Conservation (phyloP, 2,797 vertebrate species). For the Lagorchestes hirsutus region DNA sequence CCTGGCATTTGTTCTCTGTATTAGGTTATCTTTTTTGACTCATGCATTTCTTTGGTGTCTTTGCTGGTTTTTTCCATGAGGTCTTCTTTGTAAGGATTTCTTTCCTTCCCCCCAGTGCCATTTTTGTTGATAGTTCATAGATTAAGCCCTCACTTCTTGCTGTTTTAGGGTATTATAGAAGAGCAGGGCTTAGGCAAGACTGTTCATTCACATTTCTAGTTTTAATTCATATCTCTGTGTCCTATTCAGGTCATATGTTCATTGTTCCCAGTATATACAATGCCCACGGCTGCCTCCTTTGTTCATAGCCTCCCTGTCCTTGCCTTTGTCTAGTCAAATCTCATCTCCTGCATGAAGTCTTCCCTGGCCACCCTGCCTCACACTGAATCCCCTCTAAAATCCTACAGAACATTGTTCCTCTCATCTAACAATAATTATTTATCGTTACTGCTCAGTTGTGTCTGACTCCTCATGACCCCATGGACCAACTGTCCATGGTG, state of each 20-base stretch:
- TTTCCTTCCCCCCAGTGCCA: background rate
- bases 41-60: background rate
- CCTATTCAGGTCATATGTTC: background rate
- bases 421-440: background rate
- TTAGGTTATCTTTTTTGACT: background rate
- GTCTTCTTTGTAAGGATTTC: background rate
- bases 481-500: background rate
- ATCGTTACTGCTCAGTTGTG: background rate
- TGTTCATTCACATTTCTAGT: background rate
- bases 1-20: background rate
- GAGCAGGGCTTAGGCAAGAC: background rate
- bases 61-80: background rate
- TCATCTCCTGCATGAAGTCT: background rate
- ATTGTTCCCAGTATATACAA: background rate
- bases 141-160: background rate
- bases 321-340: background rate
- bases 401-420: background rate
- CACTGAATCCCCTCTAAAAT: background rate
- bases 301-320: background rate
- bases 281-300: background rate
- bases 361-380: background rate
- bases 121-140: background rate
- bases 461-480: background rate
- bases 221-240: background rate
- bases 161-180: background rate